Evolutionary conservation across 1,140 invertebrate genomes (phyloP).

Genomic region (Pseudomyrmex concolor): DNA sequence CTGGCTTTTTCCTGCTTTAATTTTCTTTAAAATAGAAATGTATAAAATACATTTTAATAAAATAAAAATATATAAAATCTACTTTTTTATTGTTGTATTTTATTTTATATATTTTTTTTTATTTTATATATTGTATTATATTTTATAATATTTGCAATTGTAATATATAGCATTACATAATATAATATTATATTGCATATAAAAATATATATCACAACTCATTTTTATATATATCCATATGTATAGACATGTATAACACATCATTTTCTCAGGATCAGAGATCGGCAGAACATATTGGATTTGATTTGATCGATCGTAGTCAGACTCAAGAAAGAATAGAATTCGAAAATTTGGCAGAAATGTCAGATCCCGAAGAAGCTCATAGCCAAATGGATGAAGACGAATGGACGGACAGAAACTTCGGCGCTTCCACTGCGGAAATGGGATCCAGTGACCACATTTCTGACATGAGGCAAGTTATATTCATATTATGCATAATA

Average conservation of each 20-base stretch:
- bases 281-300: constrained; percentile 84
- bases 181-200: too few relatives aligned
- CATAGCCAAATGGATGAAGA: constrained; percentile 95
- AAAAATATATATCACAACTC: too few relatives aligned
- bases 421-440: constrained; percentile 90
- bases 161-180: too few relatives aligned
- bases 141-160: too few relatives aligned
- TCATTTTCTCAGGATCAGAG: constrained; percentile 72
- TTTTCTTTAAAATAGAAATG: background rate
- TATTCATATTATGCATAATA: constrained; percentile 16
- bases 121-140: too few relatives aligned
- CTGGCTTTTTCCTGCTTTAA: too few relatives aligned
- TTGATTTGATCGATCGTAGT: constrained; percentile 88
- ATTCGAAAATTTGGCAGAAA: constrained; percentile 88
- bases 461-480: constrained; percentile 87
- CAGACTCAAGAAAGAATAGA: constrained; percentile 94
- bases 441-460: constrained; percentile 90
- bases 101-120: too few relatives aligned
- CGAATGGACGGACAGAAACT: constrained; percentile 96
- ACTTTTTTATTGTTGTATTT: too few relatives aligned
- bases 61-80: too few relatives aligned
- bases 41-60: background rate
- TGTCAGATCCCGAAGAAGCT: constrained; percentile 89
- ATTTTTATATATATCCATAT: too few relatives aligned
- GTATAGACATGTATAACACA: background rate